Conservation (phyloP, 37 sponge, comb jelly and placozoan species). For the Diacarnus erythraeanus region DNA sequence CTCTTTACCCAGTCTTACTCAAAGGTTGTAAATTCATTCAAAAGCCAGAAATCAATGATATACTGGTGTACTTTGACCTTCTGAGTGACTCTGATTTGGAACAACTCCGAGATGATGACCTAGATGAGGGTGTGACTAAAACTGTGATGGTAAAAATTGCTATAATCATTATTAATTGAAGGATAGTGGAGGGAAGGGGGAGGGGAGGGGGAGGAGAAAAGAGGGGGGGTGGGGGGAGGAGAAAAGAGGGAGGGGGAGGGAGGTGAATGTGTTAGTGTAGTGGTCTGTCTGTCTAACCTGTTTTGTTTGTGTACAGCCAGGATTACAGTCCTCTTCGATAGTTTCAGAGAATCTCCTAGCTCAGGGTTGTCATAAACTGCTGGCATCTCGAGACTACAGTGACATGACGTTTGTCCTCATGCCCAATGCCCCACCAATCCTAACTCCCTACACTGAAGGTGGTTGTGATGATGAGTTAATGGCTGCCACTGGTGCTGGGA, state of each 20-base stretch:
- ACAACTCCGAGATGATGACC: not conserved
- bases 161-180: too few species aligned
- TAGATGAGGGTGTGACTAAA: conserved; percentile 1
- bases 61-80: conserved; percentile 39
- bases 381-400: conserved; percentile 23
- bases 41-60: conserved; percentile 38
- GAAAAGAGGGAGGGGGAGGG: too few species aligned
- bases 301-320: not conserved
- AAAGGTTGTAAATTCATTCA: conserved; percentile 43
- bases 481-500: too few species aligned
- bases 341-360: conserved; percentile 35
- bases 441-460: not conserved
- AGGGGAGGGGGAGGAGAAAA: too few species aligned
- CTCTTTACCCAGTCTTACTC: conserved; percentile 24
- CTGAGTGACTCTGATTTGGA: conserved; percentile 24
- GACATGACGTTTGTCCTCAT: conserved; percentile 54
- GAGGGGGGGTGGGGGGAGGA: too few species aligned
- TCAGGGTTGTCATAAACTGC: conserved; percentile 35
- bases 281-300: too few species aligned
- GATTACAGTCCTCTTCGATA: not conserved
- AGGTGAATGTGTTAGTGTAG: too few species aligned
- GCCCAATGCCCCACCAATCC: not conserved
- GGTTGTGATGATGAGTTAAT: not conserved
- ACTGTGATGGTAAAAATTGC: not conserved
- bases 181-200: too few species aligned